These are phyloP conservation scores for Tupaia chinensis DNA, from an alignment of 2,113 vertebrate genomes.

Conservation along the genomic window DNA sequence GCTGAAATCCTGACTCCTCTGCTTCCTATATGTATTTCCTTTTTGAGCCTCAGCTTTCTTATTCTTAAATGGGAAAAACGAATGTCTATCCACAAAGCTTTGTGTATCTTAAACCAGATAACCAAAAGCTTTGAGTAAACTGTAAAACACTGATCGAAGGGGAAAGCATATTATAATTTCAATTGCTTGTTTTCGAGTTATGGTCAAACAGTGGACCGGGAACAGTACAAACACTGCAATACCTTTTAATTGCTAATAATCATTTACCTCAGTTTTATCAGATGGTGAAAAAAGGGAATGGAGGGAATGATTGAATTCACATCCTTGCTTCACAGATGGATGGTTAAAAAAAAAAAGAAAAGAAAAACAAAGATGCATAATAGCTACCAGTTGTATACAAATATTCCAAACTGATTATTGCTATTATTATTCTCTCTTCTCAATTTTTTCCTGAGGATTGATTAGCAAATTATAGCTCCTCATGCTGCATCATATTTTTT, in stretches of 20 bases:
- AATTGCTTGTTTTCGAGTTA: background rate
- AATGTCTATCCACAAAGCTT: background rate
- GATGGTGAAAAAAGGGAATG: background rate
- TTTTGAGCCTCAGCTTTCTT: background rate
- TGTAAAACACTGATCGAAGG: background rate
- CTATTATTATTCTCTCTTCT: background rate
- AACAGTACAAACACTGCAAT: background rate
- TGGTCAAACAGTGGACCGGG: background rate
- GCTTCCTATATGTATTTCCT: constrained; percentile 20
- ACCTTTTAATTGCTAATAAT: background rate
- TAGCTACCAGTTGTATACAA: background rate
- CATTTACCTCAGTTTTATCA: background rate
- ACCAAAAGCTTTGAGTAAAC: background rate
- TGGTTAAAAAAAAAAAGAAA: background rate
- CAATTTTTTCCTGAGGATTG: background rate
- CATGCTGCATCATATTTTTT: background rate
- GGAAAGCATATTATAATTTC: background rate
- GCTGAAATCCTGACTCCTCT: background rate
- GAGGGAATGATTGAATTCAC: background rate
- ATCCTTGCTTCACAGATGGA: background rate
- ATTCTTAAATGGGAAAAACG: background rate
- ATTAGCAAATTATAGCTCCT: background rate
- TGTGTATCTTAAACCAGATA: background rate
- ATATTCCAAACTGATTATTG: background rate
- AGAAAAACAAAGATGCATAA: background rate